Conservation (phyloP, 2,113 vertebrate species). For the Natator depressus region DNA sequence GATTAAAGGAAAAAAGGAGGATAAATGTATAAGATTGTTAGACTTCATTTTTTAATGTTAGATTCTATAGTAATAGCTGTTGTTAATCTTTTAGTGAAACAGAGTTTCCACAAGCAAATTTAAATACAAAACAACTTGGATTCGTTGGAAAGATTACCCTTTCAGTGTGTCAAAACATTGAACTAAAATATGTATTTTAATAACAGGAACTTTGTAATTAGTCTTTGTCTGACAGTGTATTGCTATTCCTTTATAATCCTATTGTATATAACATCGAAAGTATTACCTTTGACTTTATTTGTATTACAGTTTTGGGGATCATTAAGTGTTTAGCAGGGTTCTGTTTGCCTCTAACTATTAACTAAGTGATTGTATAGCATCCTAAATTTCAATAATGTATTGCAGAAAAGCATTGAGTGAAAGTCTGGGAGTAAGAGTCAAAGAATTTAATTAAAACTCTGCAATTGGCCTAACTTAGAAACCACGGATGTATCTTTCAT, state of each 20-base stretch:
- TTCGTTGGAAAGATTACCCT: not conserved
- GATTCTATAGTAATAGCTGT: not conserved
- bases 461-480: not conserved
- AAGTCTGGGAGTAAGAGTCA: not conserved
- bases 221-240: not conserved
- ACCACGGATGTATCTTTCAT: not conserved
- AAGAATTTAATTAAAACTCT: not conserved
- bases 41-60: not conserved
- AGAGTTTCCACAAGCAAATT: not conserved
- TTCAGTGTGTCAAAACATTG: conserved; percentile 3
- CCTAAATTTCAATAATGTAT: not conserved
- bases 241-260: not conserved
- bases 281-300: not conserved
- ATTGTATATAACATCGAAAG: not conserved
- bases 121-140: not conserved
- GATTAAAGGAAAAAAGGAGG: not conserved
- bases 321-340: not conserved
- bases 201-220: not conserved
- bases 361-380: fast-evolving
- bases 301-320: not conserved
- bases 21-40: not conserved
- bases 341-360: fast-evolving
- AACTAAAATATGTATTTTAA: not conserved
- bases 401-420: not conserved
- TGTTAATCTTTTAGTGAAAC: not conserved